A percentile compares a stretch with the other conserved stretches of the same genome.
Conservation (phyloP, 2,888 invertebrate species). For the Laothoe populi region DNA sequence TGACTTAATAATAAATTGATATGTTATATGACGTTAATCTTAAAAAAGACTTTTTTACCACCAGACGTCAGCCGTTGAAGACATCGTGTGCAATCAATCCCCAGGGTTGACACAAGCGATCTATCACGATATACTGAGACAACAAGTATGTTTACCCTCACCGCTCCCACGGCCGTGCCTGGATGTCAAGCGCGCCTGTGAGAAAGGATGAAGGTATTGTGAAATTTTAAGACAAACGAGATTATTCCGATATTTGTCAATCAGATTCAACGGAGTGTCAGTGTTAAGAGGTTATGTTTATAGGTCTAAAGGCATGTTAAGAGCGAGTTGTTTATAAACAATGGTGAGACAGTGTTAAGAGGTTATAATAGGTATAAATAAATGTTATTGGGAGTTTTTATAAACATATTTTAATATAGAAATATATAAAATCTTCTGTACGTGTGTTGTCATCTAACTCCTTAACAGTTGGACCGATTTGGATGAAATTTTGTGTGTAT, state of each 20-base stretch:
- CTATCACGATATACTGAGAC: slow-evolving; percentile 61
- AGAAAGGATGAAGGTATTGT: slow-evolving; percentile 43
- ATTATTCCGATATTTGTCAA: not conserved
- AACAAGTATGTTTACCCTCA: slow-evolving; percentile 56
- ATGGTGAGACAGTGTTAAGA: too few species aligned
- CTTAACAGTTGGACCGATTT: too few species aligned
- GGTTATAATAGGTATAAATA: too few species aligned
- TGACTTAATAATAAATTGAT: too few species aligned
- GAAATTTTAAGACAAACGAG: slow-evolving; percentile 35
- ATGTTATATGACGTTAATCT: not conserved
- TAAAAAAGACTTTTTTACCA: not conserved
- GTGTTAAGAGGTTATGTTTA: not conserved
- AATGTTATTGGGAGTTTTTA: too few species aligned
- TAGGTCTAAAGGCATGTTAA: too few species aligned
- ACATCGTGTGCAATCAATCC: slow-evolving; percentile 43
- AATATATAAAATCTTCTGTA: too few species aligned
- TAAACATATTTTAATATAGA: too few species aligned
- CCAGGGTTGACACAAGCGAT: slow-evolving; percentile 52
- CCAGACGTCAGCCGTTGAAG: not conserved
- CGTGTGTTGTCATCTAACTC: too few species aligned
- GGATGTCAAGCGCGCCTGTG: slow-evolving; percentile 37
- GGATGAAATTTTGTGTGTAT: too few species aligned
- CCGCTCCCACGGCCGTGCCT: slow-evolving; percentile 55
- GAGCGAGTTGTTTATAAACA: too few species aligned
- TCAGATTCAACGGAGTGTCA: too few species aligned